Percentiles rank a stretch among this genome's conserved stretches.
Conservation (phyloP, 1,140 invertebrate genomes). For the Drosophila parvula region DNA sequence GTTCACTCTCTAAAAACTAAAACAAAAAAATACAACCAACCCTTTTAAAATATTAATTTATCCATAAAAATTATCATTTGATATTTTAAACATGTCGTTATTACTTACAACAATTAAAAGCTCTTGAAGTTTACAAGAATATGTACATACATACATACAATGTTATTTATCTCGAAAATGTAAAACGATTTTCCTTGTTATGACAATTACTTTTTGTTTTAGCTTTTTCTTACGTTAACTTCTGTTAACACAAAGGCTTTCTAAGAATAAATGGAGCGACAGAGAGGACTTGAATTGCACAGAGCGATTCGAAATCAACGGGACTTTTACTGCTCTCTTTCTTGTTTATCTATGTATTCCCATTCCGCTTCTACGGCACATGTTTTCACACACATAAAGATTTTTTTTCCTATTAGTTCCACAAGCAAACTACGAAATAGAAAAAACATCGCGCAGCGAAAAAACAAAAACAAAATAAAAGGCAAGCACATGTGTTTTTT, state of each 20-base stretch:
- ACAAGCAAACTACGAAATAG: constrained; percentile 7
- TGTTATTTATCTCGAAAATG: too few relatives aligned
- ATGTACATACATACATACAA: too few relatives aligned
- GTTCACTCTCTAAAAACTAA: too few relatives aligned
- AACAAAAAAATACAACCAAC: too few relatives aligned
- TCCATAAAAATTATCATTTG: neutral
- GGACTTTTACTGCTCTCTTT: constrained; percentile 32
- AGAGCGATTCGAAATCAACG: neutral
- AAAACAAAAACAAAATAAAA: constrained; percentile 5
- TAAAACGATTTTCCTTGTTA: neutral
- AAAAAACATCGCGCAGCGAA: constrained; percentile 1
- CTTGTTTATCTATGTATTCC: constrained; percentile 33
- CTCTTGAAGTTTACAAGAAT: neutral
- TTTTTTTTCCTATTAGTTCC: constrained; percentile 1
- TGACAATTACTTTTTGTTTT: neutral
- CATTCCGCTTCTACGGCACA: neutral
- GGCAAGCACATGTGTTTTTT: constrained; percentile 9
- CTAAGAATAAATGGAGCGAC: neutral
- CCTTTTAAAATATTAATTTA: neutral
- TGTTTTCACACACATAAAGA: constrained; percentile 5
- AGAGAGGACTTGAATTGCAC: neutral
- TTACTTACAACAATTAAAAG: too few relatives aligned
- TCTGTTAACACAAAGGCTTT: neutral
- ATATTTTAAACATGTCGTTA: neutral
- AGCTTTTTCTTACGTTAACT: neutral